These are phyloP conservation scores for Moxostoma hubbsi DNA, from an alignment of 2,797 vertebrate species.

Conservation along the genomic window DNA sequence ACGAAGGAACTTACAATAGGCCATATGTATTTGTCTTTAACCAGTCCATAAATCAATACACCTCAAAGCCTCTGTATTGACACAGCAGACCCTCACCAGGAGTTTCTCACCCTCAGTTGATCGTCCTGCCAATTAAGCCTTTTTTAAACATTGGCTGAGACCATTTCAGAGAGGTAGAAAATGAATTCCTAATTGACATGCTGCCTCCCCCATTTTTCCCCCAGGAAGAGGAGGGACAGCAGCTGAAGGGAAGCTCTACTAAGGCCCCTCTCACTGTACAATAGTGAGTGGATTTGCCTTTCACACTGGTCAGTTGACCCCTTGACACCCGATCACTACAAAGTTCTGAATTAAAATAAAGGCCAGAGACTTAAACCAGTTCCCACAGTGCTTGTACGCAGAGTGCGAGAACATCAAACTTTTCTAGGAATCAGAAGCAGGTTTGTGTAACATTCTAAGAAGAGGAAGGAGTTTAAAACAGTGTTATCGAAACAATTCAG, in stretches of 20 bases:
- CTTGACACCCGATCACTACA: constrained; percentile 84
- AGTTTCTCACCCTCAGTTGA: constrained; percentile 28
- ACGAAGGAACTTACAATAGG: not conserved
- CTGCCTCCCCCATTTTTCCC: constrained; percentile 85
- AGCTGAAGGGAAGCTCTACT: constrained; percentile 77
- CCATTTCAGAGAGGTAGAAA: constrained; percentile 36
- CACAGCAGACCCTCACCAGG: not conserved
- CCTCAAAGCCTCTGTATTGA: constrained; percentile 33
- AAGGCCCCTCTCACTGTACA: constrained; percentile 85
- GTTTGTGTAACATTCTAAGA: constrained; percentile 13
- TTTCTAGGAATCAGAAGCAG: constrained; percentile 17
- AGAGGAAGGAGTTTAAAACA: constrained; percentile 25
- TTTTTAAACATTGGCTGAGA: constrained; percentile 41
- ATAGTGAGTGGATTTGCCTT: constrained; percentile 89
- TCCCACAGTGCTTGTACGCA: constrained; percentile 68
- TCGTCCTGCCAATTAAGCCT: constrained; percentile 18
- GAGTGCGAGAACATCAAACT: constrained; percentile 18
- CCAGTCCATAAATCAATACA: constrained; percentile 30
- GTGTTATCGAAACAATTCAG: not conserved
- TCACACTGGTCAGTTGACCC: constrained; percentile 87
- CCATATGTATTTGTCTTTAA: constrained; percentile 42
- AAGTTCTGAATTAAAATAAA: constrained; percentile 93
- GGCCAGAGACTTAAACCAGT: constrained; percentile 96
- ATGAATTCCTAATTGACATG: constrained; percentile 82
- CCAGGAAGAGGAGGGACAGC: constrained; percentile 84